Conservation (phyloP, 92 coral and sea anemone species). For the Parazoanthus swiftii region DNA sequence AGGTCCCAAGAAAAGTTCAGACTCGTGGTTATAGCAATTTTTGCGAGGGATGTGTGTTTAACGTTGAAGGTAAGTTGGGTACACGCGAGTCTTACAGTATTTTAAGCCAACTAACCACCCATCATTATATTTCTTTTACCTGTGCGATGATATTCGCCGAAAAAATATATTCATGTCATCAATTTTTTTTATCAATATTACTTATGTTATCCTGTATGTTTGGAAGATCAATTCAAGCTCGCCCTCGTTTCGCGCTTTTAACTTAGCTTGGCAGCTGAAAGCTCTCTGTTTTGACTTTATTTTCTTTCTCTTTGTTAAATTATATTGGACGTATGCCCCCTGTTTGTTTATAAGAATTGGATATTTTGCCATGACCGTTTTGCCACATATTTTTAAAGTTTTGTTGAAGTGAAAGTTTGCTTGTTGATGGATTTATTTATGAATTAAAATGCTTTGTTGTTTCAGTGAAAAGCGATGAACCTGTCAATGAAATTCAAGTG, state of each 20-base stretch:
- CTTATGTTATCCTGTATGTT: slow-evolving; percentile 18
- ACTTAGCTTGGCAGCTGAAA: slow-evolving; percentile 28
- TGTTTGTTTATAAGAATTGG: slow-evolving; percentile 22
- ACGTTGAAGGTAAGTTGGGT: slow-evolving; percentile 24
- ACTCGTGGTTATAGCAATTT: slow-evolving; percentile 25
- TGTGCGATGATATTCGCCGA: slow-evolving; percentile 15
- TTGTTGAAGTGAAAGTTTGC: slow-evolving; percentile 23
- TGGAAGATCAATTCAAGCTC: not conserved
- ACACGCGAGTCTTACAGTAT: slow-evolving; percentile 22
- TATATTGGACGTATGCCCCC: slow-evolving; percentile 25
- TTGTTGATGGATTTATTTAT: slow-evolving; percentile 5
- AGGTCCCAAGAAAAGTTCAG: slow-evolving; percentile 24
- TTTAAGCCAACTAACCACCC: slow-evolving; percentile 23
- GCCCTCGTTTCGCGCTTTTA: slow-evolving; percentile 10
- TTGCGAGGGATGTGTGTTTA: slow-evolving; percentile 15
- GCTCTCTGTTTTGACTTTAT: slow-evolving; percentile 27
- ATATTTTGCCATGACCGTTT: slow-evolving; percentile 23
- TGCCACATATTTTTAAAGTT: slow-evolving; percentile 14
- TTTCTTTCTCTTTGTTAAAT: slow-evolving; percentile 20
- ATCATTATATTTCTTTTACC: slow-evolving; percentile 19
- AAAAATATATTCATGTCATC: slow-evolving; percentile 14
- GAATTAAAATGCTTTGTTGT: slow-evolving; percentile 17
- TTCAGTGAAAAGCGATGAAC: not conserved
- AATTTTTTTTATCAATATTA: not conserved
- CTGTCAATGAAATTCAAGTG: slow-evolving; percentile 16